Percentiles rank a stretch among this genome's conserved stretches.
Evolutionary conservation across 2,888 invertebrate genomes (phyloP).

Genomic region (Drosophila flavopinicola): DNA sequence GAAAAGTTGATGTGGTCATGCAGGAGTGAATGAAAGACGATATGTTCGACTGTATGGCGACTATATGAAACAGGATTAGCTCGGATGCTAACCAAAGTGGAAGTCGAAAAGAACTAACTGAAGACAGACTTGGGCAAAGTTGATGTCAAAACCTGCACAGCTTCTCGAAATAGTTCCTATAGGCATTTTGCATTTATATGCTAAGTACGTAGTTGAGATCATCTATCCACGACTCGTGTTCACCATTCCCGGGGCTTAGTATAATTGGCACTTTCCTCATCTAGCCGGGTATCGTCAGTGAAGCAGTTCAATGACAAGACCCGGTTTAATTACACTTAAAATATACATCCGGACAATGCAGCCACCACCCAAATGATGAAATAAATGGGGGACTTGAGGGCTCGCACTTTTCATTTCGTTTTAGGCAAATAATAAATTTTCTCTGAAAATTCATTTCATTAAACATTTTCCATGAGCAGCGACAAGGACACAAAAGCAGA

Average conservation of each 20-base stretch:
- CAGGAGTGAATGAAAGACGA: constrained; percentile 45
- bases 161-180: not conserved
- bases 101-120: constrained; percentile 5
- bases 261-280: constrained; percentile 44
- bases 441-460: constrained; percentile 77
- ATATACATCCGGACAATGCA: constrained; percentile 53
- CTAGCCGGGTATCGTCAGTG: not conserved
- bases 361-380: constrained; percentile 30
- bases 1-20: constrained; percentile 67
- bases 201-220: constrained; percentile 18
- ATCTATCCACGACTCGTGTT: constrained; percentile 29
- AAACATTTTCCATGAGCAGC: constrained; percentile 70
- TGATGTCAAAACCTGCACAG: constrained; percentile 1
- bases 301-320: constrained; percentile 34
- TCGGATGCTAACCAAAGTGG: constrained; percentile 20
- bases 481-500: constrained; percentile 43
- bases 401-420: constrained; percentile 75
- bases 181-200: constrained; percentile 25
- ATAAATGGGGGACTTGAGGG: constrained; percentile 46
- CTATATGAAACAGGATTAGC: constrained; percentile 35
- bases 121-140: constrained; percentile 1
- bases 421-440: constrained; percentile 74
- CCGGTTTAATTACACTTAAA: constrained; percentile 69
- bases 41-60: constrained; percentile 5
- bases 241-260: constrained; percentile 26